A percentile compares a stretch with the other conserved stretches of the same genome.
phyloP scores from a whole-genome alignment of 2,797 vertebrate species.

The Neoniphon sammara region DNA sequence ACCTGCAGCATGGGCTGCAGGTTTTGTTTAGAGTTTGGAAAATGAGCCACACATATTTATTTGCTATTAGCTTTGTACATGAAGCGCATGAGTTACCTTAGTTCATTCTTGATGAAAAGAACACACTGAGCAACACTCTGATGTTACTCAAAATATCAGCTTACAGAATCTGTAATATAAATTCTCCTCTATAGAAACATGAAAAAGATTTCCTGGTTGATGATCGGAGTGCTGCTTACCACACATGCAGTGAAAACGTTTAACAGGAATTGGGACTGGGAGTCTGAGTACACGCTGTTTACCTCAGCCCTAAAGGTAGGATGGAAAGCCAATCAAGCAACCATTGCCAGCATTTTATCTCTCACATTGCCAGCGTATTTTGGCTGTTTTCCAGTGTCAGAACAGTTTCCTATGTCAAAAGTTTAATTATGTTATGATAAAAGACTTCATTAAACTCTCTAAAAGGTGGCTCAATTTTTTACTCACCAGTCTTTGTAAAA shows the following conservation, averaged over 20 bases:
- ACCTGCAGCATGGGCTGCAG: no score
- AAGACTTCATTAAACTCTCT: not conserved
- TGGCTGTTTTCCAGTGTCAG: not conserved
- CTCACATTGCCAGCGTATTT: no score
- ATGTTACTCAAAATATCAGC: not conserved
- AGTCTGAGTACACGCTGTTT: slow-evolving; percentile 97
- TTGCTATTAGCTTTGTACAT: not conserved
- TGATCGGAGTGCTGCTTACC: slow-evolving; percentile 87
- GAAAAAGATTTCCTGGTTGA: slow-evolving; percentile 92
- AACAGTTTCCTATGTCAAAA: not conserved
- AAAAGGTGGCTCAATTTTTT: not conserved
- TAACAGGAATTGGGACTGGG: slow-evolving; percentile 98
- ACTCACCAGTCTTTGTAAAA: not conserved
- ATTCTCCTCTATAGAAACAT: slow-evolving; percentile 80
- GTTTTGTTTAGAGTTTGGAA: no score
- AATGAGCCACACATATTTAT: no score
- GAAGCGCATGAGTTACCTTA: not conserved
- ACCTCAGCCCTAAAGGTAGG: slow-evolving; percentile 96
- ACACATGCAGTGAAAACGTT: slow-evolving; percentile 95
- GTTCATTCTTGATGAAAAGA: not conserved
- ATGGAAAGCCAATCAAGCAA: not conserved
- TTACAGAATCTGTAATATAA: not conserved
- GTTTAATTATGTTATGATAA: slow-evolving; percentile 1
- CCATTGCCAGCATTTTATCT: not conserved
- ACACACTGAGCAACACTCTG: not conserved